Base-by-base conservation (phyloP, 1,140 invertebrate genomes). In the Wasmannia auropunctata region DNA sequence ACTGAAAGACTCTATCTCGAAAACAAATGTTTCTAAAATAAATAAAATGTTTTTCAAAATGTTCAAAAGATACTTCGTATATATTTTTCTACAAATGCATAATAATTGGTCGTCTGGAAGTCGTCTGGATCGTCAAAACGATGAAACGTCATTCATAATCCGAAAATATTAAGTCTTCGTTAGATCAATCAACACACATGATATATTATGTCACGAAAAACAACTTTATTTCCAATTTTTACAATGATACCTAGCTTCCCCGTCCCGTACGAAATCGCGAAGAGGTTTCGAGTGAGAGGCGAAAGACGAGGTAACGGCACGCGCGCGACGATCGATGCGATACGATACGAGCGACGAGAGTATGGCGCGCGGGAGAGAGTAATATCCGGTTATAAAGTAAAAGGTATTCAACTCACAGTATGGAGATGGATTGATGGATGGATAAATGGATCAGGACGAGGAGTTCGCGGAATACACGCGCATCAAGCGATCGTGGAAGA, bases 171-270 rank as follows among this genome's bases (percentile, higher is more conserved):
- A 11, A 70, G 31, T 60, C 62, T 3, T 62, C 10, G 3, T 16
- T 31, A 28, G 22, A 74, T 60, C 51, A 58, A 83, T 43, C 19
- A 74, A 83, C 19, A n/a, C n/a, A n/a, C n/a, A 72, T 16, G n/a
- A 54, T 51, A 74, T n/a, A 2, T 56, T 69, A n/a, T 2, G 22
- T 56, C 77, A 69, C 31, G 77, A 69, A 69, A 80, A 80, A 80
- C 63, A 80, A n/a, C 19, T 83, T 83, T 83, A 83, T 83, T 83
- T 83, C 25, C 37, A 83, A 83, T 83, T 83, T 83, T 83, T 74
- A 83, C 79, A 83, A 83, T 83, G 19, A 56, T 81, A 14, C 28
- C 79, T 80, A 72, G 67, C 67, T 56, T 58, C 28, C 19, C 65
- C 65, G 16, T 56, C 37, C 37, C 40, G 25, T 43, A 16, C 31